A percentile compares a stretch with the other conserved stretches of the same genome.
Evolutionary conservation across 2,113 vertebrate genomes (phyloP).

Genomic region (Etia nguti): DNA sequence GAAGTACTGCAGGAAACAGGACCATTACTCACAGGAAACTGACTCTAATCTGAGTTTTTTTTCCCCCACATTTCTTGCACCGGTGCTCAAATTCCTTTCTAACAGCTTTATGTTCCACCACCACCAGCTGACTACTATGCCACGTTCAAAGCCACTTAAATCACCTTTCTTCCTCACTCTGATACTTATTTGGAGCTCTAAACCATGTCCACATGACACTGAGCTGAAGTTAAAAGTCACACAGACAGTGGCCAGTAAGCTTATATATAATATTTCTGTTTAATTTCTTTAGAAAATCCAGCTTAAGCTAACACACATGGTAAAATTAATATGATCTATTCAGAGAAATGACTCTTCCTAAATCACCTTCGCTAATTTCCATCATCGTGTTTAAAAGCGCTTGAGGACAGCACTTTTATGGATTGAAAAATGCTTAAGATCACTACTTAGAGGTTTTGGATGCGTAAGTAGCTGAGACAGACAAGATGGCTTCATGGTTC

Average conservation of each 20-base stretch:
- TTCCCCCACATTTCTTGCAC: background rate
- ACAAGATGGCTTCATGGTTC: background rate
- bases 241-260: background rate
- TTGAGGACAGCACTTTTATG: background rate
- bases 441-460: background rate
- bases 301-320: background rate
- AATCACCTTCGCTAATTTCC: background rate
- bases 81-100: background rate
- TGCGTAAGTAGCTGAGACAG: background rate
- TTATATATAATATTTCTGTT: background rate
- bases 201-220: background rate
- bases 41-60: background rate
- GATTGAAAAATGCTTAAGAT: background rate
- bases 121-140: background rate
- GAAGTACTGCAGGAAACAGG: background rate
- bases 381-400: background rate
- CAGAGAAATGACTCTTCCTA: background rate
- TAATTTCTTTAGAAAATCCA: background rate
- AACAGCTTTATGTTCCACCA: background rate
- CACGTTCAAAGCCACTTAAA: background rate
- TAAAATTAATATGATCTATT: background rate
- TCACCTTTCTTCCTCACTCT: background rate
- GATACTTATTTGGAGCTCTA: background rate
- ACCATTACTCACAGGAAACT: background rate
- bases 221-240: background rate